These are phyloP conservation scores for Polietes domitor DNA, from an alignment of 2,888 invertebrate species.

Conservation along the genomic window DNA sequence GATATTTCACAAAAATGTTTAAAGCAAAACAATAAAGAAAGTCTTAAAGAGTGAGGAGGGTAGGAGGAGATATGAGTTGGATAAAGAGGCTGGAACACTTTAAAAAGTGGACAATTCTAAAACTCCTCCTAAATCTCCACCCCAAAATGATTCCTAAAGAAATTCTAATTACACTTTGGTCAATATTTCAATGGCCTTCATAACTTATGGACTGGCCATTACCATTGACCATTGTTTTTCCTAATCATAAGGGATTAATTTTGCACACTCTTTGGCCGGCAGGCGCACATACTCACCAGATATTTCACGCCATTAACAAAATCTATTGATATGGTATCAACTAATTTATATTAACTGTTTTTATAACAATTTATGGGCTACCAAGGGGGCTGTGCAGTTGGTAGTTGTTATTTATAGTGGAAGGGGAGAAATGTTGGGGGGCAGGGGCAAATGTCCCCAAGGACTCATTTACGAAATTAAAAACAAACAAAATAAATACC, in stretches of 20 bases:
- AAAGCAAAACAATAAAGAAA: neutral
- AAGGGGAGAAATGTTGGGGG: too few species aligned
- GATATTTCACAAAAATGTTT: neutral
- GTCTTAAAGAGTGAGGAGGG: neutral
- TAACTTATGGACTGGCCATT: neutral
- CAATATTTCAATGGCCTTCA: slow-evolving; percentile 28
- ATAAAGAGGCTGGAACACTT: too few species aligned
- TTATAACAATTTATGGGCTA: slow-evolving; percentile 58
- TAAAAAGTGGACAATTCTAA: neutral
- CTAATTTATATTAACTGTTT: slow-evolving; percentile 66
- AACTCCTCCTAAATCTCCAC: neutral
- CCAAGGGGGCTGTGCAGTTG: slow-evolving; percentile 29
- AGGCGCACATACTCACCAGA: neutral
- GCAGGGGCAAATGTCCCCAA: slow-evolving; percentile 35
- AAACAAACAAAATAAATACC: slow-evolving; percentile 64
- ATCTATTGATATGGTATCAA: slow-evolving; percentile 63
- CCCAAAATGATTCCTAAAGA: neutral
- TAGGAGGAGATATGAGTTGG: neutral
- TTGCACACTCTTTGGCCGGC: slow-evolving; percentile 32
- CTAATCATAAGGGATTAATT: slow-evolving; percentile 64
- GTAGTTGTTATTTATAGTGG: slow-evolving; percentile 39
- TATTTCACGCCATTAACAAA: slow-evolving; percentile 62
- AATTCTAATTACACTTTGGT: slow-evolving; percentile 53
- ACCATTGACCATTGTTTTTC: neutral
- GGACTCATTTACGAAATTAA: slow-evolving; percentile 63